Base-by-base conservation (phyloP, 2,113 vertebrate species). In the Polypterus senegalus region DNA sequence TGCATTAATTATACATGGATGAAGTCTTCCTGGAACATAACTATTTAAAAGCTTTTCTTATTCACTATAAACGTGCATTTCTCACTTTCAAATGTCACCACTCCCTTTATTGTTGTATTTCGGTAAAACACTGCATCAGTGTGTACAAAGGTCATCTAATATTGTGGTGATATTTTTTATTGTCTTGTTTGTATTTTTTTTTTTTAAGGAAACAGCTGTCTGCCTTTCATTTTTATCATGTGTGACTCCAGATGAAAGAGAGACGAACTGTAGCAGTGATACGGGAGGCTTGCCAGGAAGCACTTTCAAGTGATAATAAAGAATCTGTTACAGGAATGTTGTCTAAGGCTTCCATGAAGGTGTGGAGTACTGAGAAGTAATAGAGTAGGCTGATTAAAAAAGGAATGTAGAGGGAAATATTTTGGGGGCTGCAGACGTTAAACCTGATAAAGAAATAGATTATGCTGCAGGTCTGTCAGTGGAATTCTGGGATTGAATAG, bases 371-470 rank as follows among this genome's bases (percentile, higher is more conserved):
- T 6, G 27, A 57, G 56, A 57, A 6, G 56, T 7, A 9, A 49
- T 48, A 47, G 9, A 10, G 57, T 27, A 44, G 9, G 58, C 27
- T 49, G 47, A 46, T 27, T 2, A 48, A 52, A 10, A 63, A 46
- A 72, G 64, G 67, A 63, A 71, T 68, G 59, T 61, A 44, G 11
- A 2, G 57, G 61, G 69, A 72, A 62, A 63, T 69, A 47, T 54
- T 27, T 58, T 58, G 54, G 54, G 71, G 73, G 67, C 73, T 74
- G 67, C 73, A 5, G 46, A 65, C 9, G 59, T 60, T 70, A 74
- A 63, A 68, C 48, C 62, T 76, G 73, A 77, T 74, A 71, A 70
- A 64, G 66, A 74, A 73, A 71, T 66, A 70, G 70, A 66, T 67
- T 4, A 46, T 63, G 48, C 65, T 49, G 43, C 68, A 62, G 63